phyloP scores from a whole-genome alignment of 2,888 invertebrate genomes.

The Temnothorax unifasciatus region DNA sequence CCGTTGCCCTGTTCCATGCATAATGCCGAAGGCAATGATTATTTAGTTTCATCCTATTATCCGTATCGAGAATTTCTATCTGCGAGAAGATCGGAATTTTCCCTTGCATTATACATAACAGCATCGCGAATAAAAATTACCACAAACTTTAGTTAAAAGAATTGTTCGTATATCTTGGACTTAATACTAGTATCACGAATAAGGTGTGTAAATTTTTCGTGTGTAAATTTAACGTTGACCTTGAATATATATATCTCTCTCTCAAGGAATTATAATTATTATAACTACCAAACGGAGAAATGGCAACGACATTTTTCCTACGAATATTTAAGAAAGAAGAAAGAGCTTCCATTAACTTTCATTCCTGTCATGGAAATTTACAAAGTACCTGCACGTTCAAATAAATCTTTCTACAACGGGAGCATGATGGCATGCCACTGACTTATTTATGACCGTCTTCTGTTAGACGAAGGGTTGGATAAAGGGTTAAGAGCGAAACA shows the following conservation, averaged over 20 bases:
- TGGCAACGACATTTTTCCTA: slow-evolving; percentile 27
- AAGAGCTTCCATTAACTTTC: slow-evolving; percentile 65
- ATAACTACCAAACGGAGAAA: not conserved
- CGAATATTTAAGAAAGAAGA: slow-evolving; percentile 36
- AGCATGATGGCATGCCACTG: slow-evolving; percentile 60
- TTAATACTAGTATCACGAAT: not conserved
- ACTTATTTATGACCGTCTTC: slow-evolving; percentile 77
- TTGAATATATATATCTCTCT: not conserved
- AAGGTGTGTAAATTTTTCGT: not conserved
- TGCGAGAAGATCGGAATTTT: slow-evolving; percentile 28
- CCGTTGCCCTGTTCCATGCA: slow-evolving; percentile 60
- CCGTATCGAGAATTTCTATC: slow-evolving; percentile 30
- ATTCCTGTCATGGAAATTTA: slow-evolving; percentile 79
- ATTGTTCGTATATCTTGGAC: not conserved
- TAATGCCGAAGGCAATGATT: slow-evolving; percentile 77
- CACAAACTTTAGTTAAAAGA: not conserved
- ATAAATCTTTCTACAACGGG: slow-evolving; percentile 66
- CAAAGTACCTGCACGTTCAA: slow-evolving; percentile 74
- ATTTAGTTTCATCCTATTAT: slow-evolving; percentile 66
- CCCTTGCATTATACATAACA: not conserved
- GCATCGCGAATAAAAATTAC: not conserved
- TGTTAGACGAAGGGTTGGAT: slow-evolving; percentile 48
- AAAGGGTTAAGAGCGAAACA: slow-evolving; percentile 80
- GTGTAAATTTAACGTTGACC: not conserved
- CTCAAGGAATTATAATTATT: slow-evolving; percentile 8